A percentile compares a stretch with the other conserved stretches of the same genome.
phyloP scores from a whole-genome alignment of 1,140 invertebrate species.

The Drosophila serrata region DNA sequence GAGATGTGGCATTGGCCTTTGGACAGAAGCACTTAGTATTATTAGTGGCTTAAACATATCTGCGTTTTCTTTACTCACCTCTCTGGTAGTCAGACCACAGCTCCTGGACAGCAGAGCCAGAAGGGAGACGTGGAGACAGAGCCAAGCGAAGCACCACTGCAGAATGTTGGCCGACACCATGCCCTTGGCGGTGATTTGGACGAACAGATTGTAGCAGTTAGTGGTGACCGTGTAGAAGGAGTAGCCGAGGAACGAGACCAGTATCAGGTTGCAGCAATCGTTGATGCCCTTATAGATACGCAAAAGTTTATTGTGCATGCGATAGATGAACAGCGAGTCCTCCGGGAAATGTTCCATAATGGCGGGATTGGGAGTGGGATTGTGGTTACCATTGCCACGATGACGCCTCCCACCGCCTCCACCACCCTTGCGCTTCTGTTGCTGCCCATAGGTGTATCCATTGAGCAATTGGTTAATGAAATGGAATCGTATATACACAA shows the following conservation, averaged over 20 bases:
- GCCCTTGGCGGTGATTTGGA: conserved; percentile 75
- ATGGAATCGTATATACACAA: conserved; percentile 70
- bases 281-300: conserved; percentile 78
- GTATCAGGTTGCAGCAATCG: conserved; percentile 77
- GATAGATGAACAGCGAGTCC: conserved; percentile 78
- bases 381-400: conserved; percentile 1
- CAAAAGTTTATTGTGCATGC: conserved; percentile 78
- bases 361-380: neutral
- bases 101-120: conserved; percentile 67
- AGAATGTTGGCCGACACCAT: conserved; percentile 66
- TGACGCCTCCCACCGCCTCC: conserved; percentile 8
- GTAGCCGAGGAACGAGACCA: conserved; percentile 79
- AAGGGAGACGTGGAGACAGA: conserved; percentile 67
- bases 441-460: conserved; percentile 68
- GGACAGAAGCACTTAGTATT: conserved; percentile 24
- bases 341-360: conserved; percentile 73
- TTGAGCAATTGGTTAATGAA: conserved; percentile 71
- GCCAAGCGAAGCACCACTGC: conserved; percentile 73
- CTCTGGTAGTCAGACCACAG: conserved; percentile 70
- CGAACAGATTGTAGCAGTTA: conserved; percentile 81
- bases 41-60: conserved; percentile 16
- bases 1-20: conserved; percentile 76
- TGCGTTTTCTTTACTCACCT: conserved; percentile 48
- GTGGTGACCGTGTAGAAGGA: conserved; percentile 84
- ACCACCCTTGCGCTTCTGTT: conserved; percentile 26